A percentile compares a stretch with the other conserved stretches of the same genome.
These are phyloP conservation scores for Hecatera dysodea DNA, from an alignment of 2,888 invertebrate genomes.

Conservation along the genomic window DNA sequence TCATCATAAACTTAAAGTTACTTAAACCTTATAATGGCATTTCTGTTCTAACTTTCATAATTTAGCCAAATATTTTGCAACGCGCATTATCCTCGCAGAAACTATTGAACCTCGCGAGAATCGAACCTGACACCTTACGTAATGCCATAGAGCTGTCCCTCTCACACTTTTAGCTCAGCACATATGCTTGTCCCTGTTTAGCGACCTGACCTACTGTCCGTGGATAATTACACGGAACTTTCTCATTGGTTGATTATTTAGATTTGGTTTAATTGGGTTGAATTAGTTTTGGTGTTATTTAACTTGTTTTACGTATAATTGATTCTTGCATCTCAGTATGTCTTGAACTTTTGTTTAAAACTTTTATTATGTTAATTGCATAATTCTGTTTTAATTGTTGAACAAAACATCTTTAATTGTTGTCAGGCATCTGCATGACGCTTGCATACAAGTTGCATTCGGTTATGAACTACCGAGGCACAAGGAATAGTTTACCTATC, in stretches of 20 bases:
- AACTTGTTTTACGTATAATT: conserved; percentile 26
- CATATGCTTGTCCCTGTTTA: conserved; percentile 56
- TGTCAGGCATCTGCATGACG: no score
- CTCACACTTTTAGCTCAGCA: conserved; percentile 38
- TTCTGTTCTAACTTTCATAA: conserved; percentile 51
- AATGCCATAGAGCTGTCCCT: conserved; percentile 52
- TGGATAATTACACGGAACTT: conserved; percentile 57
- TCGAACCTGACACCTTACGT: conserved; percentile 64
- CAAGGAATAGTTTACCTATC: no score
- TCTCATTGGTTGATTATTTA: conserved; percentile 60
- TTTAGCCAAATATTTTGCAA: conserved; percentile 56
- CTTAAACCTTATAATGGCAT: conserved; percentile 22
- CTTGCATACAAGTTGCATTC: no score
- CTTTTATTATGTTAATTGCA: background rate
- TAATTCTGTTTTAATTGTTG: background rate
- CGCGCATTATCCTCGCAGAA: conserved; percentile 54
- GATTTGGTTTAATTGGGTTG: conserved; percentile 45
- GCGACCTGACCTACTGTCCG: conserved; percentile 61
- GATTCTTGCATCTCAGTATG: background rate
- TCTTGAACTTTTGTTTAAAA: conserved; percentile 11
- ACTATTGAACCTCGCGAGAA: conserved; percentile 64
- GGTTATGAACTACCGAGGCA: no score
- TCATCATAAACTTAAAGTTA: conserved; percentile 18
- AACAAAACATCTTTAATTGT: background rate
- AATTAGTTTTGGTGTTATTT: conserved; percentile 49